These are phyloP conservation scores for Dreissena rostriformis DNA, from an alignment of 1,140 invertebrate genomes.

Conservation along the genomic window DNA sequence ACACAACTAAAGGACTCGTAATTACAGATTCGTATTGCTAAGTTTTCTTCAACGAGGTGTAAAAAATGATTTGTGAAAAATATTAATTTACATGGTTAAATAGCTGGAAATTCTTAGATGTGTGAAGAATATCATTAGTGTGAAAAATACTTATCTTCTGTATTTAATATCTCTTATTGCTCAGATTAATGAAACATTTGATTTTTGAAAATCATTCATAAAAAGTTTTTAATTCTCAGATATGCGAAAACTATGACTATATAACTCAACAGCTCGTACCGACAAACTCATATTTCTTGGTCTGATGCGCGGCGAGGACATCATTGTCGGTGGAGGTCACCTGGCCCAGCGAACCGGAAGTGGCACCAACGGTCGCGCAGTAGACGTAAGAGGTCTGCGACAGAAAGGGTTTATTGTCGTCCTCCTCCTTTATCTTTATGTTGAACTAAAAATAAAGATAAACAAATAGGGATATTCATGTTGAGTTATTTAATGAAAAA, in stretches of 20 bases:
- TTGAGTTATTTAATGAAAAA: too few species aligned
- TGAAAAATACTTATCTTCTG: not conserved
- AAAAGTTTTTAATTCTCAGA: too few species aligned
- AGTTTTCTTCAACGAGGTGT: too few species aligned
- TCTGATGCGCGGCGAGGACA: not conserved
- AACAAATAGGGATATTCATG: too few species aligned
- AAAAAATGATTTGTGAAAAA: too few species aligned
- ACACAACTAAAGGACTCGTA: too few species aligned
- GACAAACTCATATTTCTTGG: slow-evolving; percentile 12
- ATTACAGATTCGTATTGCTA: too few species aligned
- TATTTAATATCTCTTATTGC: slow-evolving; percentile 9
- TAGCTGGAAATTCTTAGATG: not conserved
- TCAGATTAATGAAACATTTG: not conserved
- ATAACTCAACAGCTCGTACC: slow-evolving; percentile 21
- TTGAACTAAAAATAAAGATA: slow-evolving; percentile 7
- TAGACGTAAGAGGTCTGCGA: slow-evolving; percentile 41
- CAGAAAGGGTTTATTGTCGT: slow-evolving; percentile 41
- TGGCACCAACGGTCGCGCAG: slow-evolving; percentile 30
- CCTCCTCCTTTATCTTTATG: slow-evolving; percentile 37
- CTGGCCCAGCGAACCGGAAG: slow-evolving; percentile 22
- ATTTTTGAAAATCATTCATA: too few species aligned
- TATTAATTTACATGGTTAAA: slow-evolving; percentile 3
- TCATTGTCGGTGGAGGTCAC: slow-evolving; percentile 30
- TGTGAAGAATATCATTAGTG: not conserved
- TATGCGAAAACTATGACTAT: not conserved